Base-by-base conservation (phyloP, 1,140 invertebrate genomes). In the Habropoda laboriosa region DNA sequence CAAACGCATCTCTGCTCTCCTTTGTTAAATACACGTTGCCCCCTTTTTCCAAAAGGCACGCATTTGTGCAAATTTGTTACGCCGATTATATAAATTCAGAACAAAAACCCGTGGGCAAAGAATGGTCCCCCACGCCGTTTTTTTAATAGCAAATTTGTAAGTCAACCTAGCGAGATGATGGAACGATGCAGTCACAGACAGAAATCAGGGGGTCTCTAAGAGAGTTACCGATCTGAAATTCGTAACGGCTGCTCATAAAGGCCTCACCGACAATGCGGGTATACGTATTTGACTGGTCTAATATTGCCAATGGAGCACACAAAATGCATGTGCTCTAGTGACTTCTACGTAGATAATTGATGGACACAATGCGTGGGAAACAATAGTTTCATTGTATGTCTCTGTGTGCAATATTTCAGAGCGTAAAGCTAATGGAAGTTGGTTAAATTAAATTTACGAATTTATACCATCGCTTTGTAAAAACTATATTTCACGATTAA, bases 131-230 rank as follows among this genome's bases (percentile, higher is more conserved):
- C 42, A 35, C 42, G 38, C 32, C 51, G 60, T 74, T 64, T 70
- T n/a, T 77, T 82, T 85, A 82, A 87, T 84, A 81, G 82, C 63
- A 60, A 79, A 82, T 84, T 86, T 84, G 82, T 73, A 79, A 85
- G 72, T 70, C 82, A 87, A 80, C 85, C 75, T 68, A 78, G 79
- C 80, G 80, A 82, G 82, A 87, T 87, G 86, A 87, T 87, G 86
- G 86, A 87, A 82, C 80, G 83, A 49, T 32, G 70, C 82, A 80
- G 85, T 82, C 81, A 80, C 60, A 73, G 77, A 81, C 84, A 86
- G 74, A 77, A 86, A 82, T 57, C 58, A 74, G 38, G 64, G 61
- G 74, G 58, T 53, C 66, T 49, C 30, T 30, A 27, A 67, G 53
- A 27, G 74, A 24, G 63, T 64, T 57, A 68, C 63, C 63, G 71